Conservation (phyloP, 2,797 vertebrate species). For the Bradypus variegatus region DNA sequence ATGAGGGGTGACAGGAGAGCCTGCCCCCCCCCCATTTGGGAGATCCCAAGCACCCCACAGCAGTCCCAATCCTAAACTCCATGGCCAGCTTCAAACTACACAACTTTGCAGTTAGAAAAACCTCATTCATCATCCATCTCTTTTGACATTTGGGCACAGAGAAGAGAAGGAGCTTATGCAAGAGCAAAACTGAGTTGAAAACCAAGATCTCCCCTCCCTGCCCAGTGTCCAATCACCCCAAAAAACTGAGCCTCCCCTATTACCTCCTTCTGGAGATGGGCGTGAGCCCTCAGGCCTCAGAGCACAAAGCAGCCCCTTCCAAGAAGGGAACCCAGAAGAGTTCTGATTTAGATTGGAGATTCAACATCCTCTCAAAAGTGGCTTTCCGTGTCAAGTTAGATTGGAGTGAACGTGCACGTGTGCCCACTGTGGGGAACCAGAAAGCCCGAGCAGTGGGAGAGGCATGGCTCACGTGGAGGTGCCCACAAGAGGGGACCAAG, state of each 20-base stretch:
- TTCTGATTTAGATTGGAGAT: slow-evolving; percentile 52
- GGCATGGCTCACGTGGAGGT: slow-evolving; percentile 59
- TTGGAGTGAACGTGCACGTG: slow-evolving; percentile 58
- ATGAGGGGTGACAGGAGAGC: background rate
- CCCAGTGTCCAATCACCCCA: background rate
- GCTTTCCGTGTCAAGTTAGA: slow-evolving; percentile 64
- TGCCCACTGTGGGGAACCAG: slow-evolving; percentile 60
- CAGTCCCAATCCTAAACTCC: background rate
- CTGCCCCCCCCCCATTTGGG: too few species aligned
- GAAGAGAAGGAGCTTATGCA: background rate
- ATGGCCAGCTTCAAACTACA: background rate
- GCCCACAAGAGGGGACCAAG: slow-evolving; percentile 67
- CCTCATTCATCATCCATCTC: background rate
- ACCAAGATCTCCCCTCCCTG: background rate
- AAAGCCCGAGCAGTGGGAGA: slow-evolving; percentile 58
- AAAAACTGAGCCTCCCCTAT: background rate
- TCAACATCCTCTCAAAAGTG: slow-evolving; percentile 62
- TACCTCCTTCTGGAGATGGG: background rate
- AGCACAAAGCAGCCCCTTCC: slow-evolving; percentile 35
- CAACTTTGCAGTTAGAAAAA: background rate
- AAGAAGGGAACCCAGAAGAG: slow-evolving; percentile 48
- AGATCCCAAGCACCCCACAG: background rate
- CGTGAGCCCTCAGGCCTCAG: slow-evolving; percentile 29
- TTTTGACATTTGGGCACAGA: background rate
- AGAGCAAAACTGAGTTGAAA: background rate